phyloP scores from a whole-genome alignment of 2,888 invertebrate species.

The Epirrhoe alternata region DNA sequence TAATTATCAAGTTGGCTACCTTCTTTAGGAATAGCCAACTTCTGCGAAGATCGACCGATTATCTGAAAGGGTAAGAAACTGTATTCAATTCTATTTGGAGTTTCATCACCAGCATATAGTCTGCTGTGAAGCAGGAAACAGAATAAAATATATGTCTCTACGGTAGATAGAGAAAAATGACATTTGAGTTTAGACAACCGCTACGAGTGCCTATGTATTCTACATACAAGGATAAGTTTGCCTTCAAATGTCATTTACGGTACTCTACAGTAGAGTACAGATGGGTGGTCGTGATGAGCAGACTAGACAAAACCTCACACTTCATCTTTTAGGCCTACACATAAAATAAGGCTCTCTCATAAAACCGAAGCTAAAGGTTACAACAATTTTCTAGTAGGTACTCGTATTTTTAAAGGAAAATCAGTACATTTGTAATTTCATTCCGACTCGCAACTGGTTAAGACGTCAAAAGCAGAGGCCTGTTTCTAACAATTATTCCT shows the following conservation, averaged over 20 bases:
- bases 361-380: neutral
- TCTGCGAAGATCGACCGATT: conserved; percentile 14
- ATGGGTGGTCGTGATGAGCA: no score
- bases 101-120: neutral
- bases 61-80: neutral
- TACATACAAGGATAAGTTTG: no score
- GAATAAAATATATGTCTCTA: no score
- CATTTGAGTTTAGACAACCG: no score
- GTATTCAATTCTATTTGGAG: neutral
- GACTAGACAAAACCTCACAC: no score
- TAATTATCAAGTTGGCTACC: conserved; percentile 41
- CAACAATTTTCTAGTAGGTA: neutral
- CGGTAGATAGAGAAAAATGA: no score
- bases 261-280: no score
- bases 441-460: conserved; percentile 31
- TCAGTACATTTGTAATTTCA: conserved; percentile 24
- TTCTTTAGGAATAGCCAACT: conserved; percentile 21
- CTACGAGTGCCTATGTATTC: no score
- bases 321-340: no score
- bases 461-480: conserved; percentile 33
- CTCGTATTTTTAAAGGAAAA: neutral
- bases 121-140: no score
- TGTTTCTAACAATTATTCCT: conserved; percentile 24
- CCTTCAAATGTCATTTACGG: no score
- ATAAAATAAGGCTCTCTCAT: neutral